Conservation (phyloP, 53 echinoderm and acorn worm species). For the Hippasteria phrygiana region DNA sequence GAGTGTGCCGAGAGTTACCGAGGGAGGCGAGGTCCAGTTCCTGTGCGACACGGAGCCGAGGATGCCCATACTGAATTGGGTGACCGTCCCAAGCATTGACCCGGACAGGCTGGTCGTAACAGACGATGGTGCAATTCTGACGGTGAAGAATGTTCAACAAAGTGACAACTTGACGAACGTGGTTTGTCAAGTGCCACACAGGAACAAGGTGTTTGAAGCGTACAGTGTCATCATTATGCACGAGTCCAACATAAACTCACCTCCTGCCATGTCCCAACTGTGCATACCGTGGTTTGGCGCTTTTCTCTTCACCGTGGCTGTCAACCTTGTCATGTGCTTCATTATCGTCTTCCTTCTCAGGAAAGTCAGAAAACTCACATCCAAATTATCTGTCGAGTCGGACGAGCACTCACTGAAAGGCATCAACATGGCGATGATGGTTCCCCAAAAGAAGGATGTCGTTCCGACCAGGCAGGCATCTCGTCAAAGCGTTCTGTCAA, state of each 20-base stretch:
- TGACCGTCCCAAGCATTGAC: conserved; percentile 19
- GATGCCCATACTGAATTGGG: conserved; percentile 23
- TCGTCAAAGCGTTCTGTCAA: background rate
- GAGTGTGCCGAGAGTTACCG: conserved; percentile 1
- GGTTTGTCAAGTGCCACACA: conserved; percentile 39
- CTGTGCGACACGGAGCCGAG: conserved; percentile 13
- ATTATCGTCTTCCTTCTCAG: conserved; percentile 29
- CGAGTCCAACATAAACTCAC: background rate
- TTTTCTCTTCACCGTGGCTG: conserved; percentile 41
- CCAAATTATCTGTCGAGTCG: background rate
- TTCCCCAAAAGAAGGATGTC: background rate
- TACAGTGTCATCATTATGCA: conserved; percentile 14
- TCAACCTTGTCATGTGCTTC: conserved; percentile 38
- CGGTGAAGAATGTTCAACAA: conserved; percentile 11
- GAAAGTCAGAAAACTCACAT: conserved; percentile 7
- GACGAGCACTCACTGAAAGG: background rate
- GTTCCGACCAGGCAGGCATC: conserved; percentile 3
- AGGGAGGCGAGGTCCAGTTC: conserved; percentile 47
- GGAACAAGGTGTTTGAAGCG: conserved; percentile 2
- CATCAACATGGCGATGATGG: background rate
- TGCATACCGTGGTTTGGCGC: conserved; percentile 48
- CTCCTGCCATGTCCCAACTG: conserved; percentile 14
- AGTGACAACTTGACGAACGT: conserved; percentile 38
- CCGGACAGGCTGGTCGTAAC: conserved; percentile 6
- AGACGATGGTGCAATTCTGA: conserved; percentile 38